These are phyloP conservation scores for Copidosoma aretas DNA, from an alignment of 2,888 invertebrate species.

Conservation along the genomic window DNA sequence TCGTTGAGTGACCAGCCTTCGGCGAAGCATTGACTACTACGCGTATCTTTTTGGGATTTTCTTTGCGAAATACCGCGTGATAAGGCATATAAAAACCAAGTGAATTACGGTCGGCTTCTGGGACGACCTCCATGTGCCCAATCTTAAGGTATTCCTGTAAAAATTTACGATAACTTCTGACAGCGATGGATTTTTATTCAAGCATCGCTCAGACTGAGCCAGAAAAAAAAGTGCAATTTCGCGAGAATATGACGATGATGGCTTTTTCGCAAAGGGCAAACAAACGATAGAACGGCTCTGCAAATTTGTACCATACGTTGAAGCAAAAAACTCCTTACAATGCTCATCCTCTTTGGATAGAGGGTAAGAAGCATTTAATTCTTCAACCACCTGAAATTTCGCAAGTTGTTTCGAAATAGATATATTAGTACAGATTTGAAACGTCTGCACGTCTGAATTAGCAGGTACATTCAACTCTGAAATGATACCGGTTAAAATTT, in stretches of 20 bases:
- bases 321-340: neutral
- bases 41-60: neutral
- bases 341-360: neutral
- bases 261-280: neutral
- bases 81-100: neutral
- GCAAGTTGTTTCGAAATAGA: neutral
- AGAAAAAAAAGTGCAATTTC: neutral
- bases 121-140: neutral
- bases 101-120: too few species aligned
- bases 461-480: too few species aligned
- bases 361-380: neutral
- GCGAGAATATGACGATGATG: neutral
- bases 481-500: neutral
- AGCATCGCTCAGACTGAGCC: neutral
- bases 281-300: neutral
- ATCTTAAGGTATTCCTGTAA: neutral
- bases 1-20: neutral
- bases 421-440: too few species aligned
- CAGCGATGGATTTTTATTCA: neutral
- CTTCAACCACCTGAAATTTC: slow-evolving; percentile 6
- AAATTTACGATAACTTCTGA: neutral
- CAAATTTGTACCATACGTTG: neutral
- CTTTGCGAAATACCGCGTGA: neutral
- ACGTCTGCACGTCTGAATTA: too few species aligned
- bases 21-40: slow-evolving; percentile 15